Percentiles rank a stretch among this genome's conserved stretches.
These are phyloP conservation scores for Coleophora deauratella DNA, from an alignment of 2,888 invertebrate species.

Conservation along the genomic window DNA sequence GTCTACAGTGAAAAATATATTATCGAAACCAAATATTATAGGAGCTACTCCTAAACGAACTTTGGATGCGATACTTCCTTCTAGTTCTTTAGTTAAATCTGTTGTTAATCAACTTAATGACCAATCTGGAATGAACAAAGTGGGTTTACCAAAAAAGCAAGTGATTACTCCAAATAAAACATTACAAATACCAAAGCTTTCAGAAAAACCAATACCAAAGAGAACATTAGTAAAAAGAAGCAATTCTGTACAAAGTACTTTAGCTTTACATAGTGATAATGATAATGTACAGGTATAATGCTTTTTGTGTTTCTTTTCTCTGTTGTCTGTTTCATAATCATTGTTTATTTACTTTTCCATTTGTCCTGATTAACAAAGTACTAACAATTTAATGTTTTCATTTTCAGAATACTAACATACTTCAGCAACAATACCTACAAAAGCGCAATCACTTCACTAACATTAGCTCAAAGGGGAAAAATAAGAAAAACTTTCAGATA, in stretches of 20 bases:
- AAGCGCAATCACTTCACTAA: constrained; percentile 73
- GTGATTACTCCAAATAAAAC: constrained; percentile 61
- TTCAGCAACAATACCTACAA: constrained; percentile 74
- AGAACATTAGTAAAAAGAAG: constrained; percentile 55
- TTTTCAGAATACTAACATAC: constrained; percentile 77
- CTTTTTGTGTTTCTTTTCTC: constrained; percentile 37
- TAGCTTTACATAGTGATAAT: constrained; percentile 43
- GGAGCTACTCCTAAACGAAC: constrained; percentile 60
- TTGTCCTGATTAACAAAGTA: constrained; percentile 26
- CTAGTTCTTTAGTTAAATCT: constrained; percentile 61
- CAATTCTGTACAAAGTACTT: constrained; percentile 57
- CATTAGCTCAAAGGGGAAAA: constrained; percentile 60
- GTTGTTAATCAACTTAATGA: constrained; percentile 58
- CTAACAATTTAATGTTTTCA: constrained; percentile 51
- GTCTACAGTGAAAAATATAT: constrained; percentile 23
- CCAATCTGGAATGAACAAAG: constrained; percentile 47
- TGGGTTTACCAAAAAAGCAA: constrained; percentile 56
- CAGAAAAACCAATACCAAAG: constrained; percentile 67
- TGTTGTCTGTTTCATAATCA: constrained; percentile 19
- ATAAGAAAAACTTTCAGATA: constrained; percentile 78
- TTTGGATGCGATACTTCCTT: constrained; percentile 45
- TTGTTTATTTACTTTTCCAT: constrained; percentile 11
- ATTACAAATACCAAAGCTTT: constrained; percentile 66
- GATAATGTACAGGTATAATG: constrained; percentile 63
- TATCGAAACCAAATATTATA: constrained; percentile 57